Conservation (phyloP, 2,113 vertebrate genomes). For the Odocoileus hemionus region DNA sequence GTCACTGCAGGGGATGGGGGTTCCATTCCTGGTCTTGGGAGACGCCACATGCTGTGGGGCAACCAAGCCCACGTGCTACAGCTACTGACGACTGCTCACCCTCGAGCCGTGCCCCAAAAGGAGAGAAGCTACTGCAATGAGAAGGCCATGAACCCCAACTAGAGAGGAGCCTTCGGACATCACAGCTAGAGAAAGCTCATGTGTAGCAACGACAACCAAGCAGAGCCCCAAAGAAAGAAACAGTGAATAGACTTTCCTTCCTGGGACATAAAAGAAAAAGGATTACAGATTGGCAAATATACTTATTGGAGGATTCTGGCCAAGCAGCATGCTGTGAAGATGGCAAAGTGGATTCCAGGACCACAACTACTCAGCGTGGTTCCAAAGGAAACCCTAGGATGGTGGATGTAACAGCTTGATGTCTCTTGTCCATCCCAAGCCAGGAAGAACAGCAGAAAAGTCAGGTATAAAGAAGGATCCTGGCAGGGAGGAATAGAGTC, state of each 20-base stretch:
- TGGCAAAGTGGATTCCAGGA: rapidly evolving
- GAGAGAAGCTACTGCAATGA: rapidly evolving
- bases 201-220: background rate
- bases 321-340: background rate
- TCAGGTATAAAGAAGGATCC: background rate
- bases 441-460: background rate
- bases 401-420: background rate
- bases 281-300: background rate
- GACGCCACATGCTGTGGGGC: background rate
- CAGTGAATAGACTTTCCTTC: background rate
- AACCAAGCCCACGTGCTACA: background rate
- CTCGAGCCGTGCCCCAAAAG: rapidly evolving
- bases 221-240: background rate
- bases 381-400: background rate
- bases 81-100: background rate
- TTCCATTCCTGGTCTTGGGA: background rate
- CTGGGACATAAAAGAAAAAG: background rate
- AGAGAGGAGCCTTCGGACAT: background rate
- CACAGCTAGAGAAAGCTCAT: background rate
- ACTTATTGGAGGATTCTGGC: background rate
- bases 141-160: background rate
- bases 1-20: background rate
- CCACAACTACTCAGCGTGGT: rapidly evolving
- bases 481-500: background rate
- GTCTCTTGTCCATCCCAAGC: background rate